Percentiles rank a stretch among this genome's conserved stretches.
phyloP scores from a whole-genome alignment of 2,888 invertebrate genomes.

The Sussaba pulchella region DNA sequence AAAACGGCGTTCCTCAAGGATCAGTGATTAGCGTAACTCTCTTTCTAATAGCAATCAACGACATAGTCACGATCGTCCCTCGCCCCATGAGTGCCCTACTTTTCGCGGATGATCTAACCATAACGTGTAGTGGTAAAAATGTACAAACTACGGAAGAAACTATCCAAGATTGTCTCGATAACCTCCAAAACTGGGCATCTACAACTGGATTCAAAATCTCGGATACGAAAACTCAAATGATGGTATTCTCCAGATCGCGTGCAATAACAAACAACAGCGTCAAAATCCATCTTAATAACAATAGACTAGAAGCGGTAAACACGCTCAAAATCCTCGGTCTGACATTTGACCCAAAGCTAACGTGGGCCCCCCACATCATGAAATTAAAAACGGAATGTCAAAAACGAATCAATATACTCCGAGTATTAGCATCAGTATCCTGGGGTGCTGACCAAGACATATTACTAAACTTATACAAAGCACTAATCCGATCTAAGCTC shows the following conservation, averaged over 20 bases:
- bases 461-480: constrained; percentile 35
- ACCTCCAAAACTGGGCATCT: constrained; percentile 51
- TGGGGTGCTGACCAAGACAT: constrained; percentile 51
- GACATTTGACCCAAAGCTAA: constrained; percentile 64
- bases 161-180: constrained; percentile 59
- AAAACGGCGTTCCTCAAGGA: constrained; percentile 66
- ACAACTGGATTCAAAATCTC: constrained; percentile 67
- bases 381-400: constrained; percentile 52
- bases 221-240: constrained; percentile 53
- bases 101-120: constrained; percentile 66
- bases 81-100: constrained; percentile 44
- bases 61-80: constrained; percentile 20
- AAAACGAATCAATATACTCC: constrained; percentile 48
- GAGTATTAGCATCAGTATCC: constrained; percentile 39
- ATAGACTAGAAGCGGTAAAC: constrained; percentile 16
- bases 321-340: constrained; percentile 58
- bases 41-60: constrained; percentile 67
- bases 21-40: constrained; percentile 63
- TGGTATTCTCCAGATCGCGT: constrained; percentile 34
- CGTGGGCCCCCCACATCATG: constrained; percentile 65
- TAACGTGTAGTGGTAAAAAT: constrained; percentile 55
- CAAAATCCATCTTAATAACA: constrained; percentile 29
- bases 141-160: constrained; percentile 35
- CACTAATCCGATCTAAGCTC: constrained; percentile 61
- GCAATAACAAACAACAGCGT: background rate